phyloP scores from a whole-genome alignment of 2,888 invertebrate species.

The Chymomyza procnemis region DNA sequence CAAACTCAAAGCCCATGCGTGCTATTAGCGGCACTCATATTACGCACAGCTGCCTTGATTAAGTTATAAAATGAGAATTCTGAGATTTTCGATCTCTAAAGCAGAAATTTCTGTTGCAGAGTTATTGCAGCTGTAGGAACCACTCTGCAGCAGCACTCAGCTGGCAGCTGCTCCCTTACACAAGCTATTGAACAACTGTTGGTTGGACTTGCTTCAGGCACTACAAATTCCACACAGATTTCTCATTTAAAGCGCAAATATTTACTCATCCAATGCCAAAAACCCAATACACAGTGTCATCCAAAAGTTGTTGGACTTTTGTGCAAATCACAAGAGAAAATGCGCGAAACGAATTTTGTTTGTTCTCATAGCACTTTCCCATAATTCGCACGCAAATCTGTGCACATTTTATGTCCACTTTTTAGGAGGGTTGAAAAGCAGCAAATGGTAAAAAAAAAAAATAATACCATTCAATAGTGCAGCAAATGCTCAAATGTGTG shows the following conservation, averaged over 20 bases:
- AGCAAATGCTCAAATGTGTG: conserved; percentile 30
- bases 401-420: conserved; percentile 62
- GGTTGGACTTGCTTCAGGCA: conserved; percentile 34
- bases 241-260: conserved; percentile 70
- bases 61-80: conserved; percentile 61
- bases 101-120: conserved; percentile 33
- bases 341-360: conserved; percentile 57
- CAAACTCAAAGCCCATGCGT: conserved; percentile 57
- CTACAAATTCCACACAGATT: conserved; percentile 58
- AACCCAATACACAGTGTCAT: neutral
- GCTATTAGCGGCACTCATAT: conserved; percentile 51
- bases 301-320: conserved; percentile 26
- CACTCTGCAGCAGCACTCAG: conserved; percentile 18
- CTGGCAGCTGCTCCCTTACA: conserved; percentile 45
- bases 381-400: conserved; percentile 74
- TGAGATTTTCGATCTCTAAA: neutral
- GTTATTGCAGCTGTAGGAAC: conserved; percentile 25
- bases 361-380: conserved; percentile 71
- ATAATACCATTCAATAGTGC: conserved; percentile 26
- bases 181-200: conserved; percentile 58
- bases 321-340: conserved; percentile 65
- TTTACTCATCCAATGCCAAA: conserved; percentile 46
- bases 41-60: conserved; percentile 62
- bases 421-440: conserved; percentile 41
- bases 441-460: neutral